These are phyloP conservation scores for Lycaon pictus DNA, from an alignment of 2,113 vertebrate genomes.

Conservation along the genomic window DNA sequence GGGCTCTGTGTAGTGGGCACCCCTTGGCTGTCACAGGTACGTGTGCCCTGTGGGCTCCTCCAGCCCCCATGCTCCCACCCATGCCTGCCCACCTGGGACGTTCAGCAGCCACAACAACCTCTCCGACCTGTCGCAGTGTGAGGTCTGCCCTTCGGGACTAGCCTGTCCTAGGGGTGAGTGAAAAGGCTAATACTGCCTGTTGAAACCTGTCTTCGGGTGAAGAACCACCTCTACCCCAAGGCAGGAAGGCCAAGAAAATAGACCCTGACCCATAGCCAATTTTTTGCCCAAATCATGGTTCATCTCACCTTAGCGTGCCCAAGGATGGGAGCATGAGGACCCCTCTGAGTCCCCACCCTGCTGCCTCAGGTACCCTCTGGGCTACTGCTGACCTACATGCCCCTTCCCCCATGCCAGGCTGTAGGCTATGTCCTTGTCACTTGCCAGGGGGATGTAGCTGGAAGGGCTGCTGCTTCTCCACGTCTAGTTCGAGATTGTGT, in stretches of 20 bases:
- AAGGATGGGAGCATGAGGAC: not conserved
- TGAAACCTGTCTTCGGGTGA: not conserved
- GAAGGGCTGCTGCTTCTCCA: not conserved
- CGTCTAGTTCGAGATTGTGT: not conserved
- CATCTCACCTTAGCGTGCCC: not conserved
- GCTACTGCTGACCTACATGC: not conserved
- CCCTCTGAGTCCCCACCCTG: too few species aligned
- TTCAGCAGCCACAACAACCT: conserved; percentile 88
- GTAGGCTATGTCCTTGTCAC: not conserved
- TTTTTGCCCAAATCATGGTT: fast-evolving
- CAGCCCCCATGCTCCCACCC: conserved; percentile 87
- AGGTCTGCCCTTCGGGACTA: conserved; percentile 89
- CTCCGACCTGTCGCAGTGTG: conserved; percentile 92
- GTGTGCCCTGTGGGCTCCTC: conserved; percentile 91
- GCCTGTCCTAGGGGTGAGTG: conserved; percentile 90
- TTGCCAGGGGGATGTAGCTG: not conserved
- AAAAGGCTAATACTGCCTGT: not conserved
- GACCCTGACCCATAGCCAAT: not conserved
- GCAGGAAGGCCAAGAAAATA: not conserved
- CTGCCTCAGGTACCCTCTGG: not conserved
- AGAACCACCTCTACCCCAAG: not conserved
- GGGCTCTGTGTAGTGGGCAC: not conserved
- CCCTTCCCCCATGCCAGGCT: too few species aligned
- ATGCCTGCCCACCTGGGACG: conserved; percentile 91
- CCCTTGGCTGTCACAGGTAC: conserved; percentile 82